phyloP scores from a whole-genome alignment of 2,797 vertebrate species.

The Clarias fuscus region DNA sequence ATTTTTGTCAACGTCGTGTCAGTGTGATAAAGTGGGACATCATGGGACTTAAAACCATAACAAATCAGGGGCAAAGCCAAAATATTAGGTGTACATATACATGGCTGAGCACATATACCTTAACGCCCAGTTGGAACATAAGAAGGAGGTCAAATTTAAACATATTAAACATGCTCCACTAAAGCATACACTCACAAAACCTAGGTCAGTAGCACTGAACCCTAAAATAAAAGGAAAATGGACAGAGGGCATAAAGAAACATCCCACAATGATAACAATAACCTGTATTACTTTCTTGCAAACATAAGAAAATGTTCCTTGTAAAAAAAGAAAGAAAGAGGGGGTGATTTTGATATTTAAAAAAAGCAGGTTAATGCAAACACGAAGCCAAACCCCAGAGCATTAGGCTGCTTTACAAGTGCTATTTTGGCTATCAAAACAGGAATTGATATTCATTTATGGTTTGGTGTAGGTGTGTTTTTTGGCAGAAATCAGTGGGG shows the following conservation, averaged over 20 bases:
- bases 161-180: neutral
- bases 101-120: neutral
- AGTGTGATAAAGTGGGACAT: neutral
- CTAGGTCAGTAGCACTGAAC: neutral
- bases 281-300: neutral
- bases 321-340: neutral
- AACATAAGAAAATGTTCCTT: neutral
- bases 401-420: neutral
- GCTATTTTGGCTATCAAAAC: conserved; percentile 15
- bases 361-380: neutral
- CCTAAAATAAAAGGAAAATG: neutral
- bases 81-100: neutral
- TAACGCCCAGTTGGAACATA: neutral
- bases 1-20: neutral
- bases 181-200: neutral
- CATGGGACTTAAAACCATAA: neutral
- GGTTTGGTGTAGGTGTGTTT: conserved; percentile 27
- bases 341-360: neutral
- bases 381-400: neutral
- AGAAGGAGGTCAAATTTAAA: neutral
- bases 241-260: neutral
- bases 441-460: conserved; percentile 24
- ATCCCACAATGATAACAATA: neutral
- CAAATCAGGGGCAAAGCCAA: neutral
- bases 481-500: conserved; percentile 19